A percentile compares a stretch with the other conserved stretches of the same genome.
Conservation (phyloP, 2,888 invertebrate genomes). For the Lasioglossum zephyrum region DNA sequence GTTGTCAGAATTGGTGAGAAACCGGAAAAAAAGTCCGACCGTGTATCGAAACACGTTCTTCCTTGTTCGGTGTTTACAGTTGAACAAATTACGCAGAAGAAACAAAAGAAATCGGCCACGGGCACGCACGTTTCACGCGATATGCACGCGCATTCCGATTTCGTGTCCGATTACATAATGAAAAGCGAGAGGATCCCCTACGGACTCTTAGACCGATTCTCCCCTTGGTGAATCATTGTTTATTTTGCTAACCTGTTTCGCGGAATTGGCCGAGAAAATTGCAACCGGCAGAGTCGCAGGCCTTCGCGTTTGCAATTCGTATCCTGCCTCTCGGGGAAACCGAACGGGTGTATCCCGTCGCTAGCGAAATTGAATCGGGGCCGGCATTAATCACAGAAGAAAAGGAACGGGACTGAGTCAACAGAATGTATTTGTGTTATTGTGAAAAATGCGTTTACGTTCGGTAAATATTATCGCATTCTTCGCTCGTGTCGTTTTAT, state of each 20-base stretch:
- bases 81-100: slow-evolving; percentile 9
- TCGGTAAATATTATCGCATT: slow-evolving; percentile 58
- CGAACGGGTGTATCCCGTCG: not conserved
- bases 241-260: slow-evolving; percentile 22
- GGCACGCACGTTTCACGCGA: slow-evolving; percentile 30
- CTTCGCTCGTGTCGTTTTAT: slow-evolving; percentile 38
- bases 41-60: not conserved
- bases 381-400: slow-evolving; percentile 10
- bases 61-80: slow-evolving; percentile 30
- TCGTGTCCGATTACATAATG: slow-evolving; percentile 60
- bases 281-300: not conserved
- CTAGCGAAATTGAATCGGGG: slow-evolving; percentile 44
- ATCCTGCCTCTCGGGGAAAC: not conserved
- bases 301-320: not conserved
- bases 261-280: slow-evolving; percentile 45
- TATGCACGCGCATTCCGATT: slow-evolving; percentile 40
- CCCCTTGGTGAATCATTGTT: slow-evolving; percentile 46
- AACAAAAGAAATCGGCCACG: slow-evolving; percentile 21
- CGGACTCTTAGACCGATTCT: slow-evolving; percentile 16
- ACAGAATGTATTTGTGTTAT: slow-evolving; percentile 38
- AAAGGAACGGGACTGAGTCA: slow-evolving; percentile 20
- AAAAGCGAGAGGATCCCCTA: slow-evolving; percentile 17
- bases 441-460: slow-evolving; percentile 44
- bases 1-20: not conserved
- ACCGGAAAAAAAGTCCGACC: slow-evolving; percentile 17